Evolutionary conservation across 2,113 vertebrate species (phyloP).

Genomic region (Amia ocellicauda): DNA sequence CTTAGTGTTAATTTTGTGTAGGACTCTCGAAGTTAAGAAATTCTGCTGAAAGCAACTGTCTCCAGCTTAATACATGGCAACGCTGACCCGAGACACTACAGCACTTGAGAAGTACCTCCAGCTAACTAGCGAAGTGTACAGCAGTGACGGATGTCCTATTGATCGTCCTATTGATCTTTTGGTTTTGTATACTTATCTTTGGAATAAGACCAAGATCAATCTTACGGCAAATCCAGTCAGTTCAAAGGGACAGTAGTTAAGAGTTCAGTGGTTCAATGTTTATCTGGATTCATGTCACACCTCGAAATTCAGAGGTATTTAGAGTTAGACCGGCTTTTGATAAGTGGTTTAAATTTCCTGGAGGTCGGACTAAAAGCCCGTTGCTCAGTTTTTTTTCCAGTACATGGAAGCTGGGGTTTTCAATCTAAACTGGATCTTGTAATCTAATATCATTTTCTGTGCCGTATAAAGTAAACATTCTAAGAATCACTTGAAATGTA

Average conservation of each 20-base stretch:
- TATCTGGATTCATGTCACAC: constrained; percentile 16
- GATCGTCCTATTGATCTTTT: constrained; percentile 10
- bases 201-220: background rate
- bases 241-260: background rate
- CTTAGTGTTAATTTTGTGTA: background rate
- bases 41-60: background rate
- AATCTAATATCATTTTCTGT: too few species aligned
- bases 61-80: background rate
- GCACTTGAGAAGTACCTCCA: constrained; percentile 1
- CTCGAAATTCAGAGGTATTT: constrained; percentile 8
- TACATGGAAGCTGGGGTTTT: too few species aligned
- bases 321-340: background rate
- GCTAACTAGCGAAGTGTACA: background rate
- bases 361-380: background rate
- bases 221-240: background rate
- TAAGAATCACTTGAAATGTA: too few species aligned
- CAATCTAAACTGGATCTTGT: too few species aligned
- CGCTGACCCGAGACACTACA: background rate
- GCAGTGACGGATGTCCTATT: constrained; percentile 6
- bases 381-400: too few species aligned
- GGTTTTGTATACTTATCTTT: background rate
- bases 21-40: background rate
- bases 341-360: background rate
- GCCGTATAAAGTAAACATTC: too few species aligned
- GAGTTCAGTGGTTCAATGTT: background rate